Conservation (phyloP, 2,113 vertebrate genomes). For the Muntiacus muntjak region DNA sequence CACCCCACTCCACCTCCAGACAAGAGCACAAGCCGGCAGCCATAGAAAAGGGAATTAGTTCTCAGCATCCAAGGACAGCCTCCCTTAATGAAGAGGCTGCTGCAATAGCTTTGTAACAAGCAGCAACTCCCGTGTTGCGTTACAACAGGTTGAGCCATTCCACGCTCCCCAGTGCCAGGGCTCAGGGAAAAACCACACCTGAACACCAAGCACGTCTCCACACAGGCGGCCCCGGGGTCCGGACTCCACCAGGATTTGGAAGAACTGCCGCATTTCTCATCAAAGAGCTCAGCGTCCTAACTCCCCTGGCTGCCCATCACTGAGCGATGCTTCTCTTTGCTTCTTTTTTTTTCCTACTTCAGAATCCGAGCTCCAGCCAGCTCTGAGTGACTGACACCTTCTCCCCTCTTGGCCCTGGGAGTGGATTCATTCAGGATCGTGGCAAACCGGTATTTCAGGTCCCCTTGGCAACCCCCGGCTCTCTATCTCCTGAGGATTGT, state of each 20-base stretch:
- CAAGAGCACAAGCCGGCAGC: background rate
- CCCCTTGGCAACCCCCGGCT: slow-evolving; percentile 50
- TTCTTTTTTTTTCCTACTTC: slow-evolving; percentile 28
- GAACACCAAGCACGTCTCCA: slow-evolving; percentile 54
- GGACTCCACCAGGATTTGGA: background rate
- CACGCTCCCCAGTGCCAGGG: slow-evolving; percentile 79
- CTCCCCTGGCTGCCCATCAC: slow-evolving; percentile 55
- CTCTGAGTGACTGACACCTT: slow-evolving; percentile 59
- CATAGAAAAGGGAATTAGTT: slow-evolving; percentile 56
- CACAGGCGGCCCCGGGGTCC: background rate
- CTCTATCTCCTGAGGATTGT: slow-evolving; percentile 40
- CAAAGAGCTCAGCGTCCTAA: background rate
- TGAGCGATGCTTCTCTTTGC: slow-evolving; percentile 69
- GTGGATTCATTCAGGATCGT: slow-evolving; percentile 69
- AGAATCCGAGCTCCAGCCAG: slow-evolving; percentile 20
- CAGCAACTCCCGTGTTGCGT: slow-evolving; percentile 80
- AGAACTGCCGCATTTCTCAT: slow-evolving; percentile 1
- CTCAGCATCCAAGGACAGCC: slow-evolving; percentile 58
- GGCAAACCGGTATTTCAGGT: slow-evolving; percentile 79
- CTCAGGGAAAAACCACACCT: slow-evolving; percentile 57
- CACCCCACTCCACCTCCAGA: background rate
- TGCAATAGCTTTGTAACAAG: slow-evolving; percentile 84
- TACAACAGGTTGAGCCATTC: slow-evolving; percentile 84
- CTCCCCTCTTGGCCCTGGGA: slow-evolving; percentile 66
- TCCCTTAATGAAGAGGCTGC: slow-evolving; percentile 81